Percentiles rank a stretch among this genome's conserved stretches.
Conservation (phyloP, 2,797 vertebrate species). For the Hydrocynus forskahlii region DNA sequence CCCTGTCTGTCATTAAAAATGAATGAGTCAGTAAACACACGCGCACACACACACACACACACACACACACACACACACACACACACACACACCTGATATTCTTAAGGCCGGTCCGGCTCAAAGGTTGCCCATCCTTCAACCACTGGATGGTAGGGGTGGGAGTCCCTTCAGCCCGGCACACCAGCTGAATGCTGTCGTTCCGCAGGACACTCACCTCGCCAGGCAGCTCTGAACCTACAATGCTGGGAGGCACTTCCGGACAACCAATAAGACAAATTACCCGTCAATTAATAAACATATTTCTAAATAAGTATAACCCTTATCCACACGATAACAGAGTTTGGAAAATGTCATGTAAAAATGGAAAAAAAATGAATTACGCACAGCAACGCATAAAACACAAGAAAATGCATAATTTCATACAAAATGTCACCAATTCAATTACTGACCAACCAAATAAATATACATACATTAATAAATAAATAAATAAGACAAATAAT, state of each 20-base stretch:
- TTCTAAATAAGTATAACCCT: not conserved
- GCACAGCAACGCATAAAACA: too few species aligned
- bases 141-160: constrained; percentile 86
- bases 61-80: constrained; percentile 26
- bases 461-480: too few species aligned
- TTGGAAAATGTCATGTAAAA: not conserved
- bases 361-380: not conserved
- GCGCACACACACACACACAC: constrained; percentile 59
- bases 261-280: not conserved
- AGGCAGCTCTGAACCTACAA: constrained; percentile 89
- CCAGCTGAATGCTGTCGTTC: constrained; percentile 86
- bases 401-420: too few species aligned
- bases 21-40: too few species aligned
- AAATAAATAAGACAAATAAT: too few species aligned
- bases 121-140: constrained; percentile 88
- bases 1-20: too few species aligned
- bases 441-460: too few species aligned
- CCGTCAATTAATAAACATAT: not conserved
- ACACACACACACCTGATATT: constrained; percentile 73
- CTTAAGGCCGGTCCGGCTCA: constrained; percentile 67
- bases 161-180: constrained; percentile 83
- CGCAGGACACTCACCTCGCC: constrained; percentile 85
- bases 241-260: constrained; percentile 86
- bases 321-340: too few species aligned
- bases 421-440: too few species aligned